Conservation (phyloP, 2,888 invertebrate species). For the Lathronympha strigana region DNA sequence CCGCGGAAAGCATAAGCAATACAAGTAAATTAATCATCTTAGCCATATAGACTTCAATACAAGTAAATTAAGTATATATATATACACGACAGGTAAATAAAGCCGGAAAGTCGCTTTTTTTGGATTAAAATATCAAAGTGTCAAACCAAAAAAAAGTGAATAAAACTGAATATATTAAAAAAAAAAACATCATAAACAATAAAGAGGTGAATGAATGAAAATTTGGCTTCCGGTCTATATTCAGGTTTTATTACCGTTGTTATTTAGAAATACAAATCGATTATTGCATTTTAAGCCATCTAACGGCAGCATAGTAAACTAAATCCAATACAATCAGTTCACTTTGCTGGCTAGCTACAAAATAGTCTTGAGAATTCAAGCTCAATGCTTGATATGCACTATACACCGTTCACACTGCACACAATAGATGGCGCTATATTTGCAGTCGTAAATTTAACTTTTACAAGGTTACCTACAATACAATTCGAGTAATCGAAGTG, state of each 20-base stretch:
- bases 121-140: too few relatives aligned
- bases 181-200: too few relatives aligned
- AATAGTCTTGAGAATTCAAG: background rate
- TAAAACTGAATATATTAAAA: too few relatives aligned
- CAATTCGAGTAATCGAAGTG: background rate
- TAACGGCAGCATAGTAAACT: background rate
- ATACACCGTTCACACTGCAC: background rate
- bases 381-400: background rate
- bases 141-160: too few relatives aligned
- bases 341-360: background rate
- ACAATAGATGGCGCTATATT: conserved; percentile 12
- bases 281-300: conserved; percentile 4
- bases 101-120: too few relatives aligned
- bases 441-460: background rate
- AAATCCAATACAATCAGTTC: background rate
- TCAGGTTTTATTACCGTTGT: background rate
- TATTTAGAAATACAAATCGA: background rate
- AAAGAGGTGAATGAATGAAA: too few relatives aligned
- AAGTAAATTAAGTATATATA: too few relatives aligned
- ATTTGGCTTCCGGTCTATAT: too few relatives aligned
- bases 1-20: too few relatives aligned
- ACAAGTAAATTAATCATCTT: too few relatives aligned
- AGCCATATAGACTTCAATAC: too few relatives aligned
- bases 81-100: too few relatives aligned
- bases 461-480: background rate